phyloP scores from a whole-genome alignment of 2,113 vertebrate species.

The Lasiurus cinereus region DNA sequence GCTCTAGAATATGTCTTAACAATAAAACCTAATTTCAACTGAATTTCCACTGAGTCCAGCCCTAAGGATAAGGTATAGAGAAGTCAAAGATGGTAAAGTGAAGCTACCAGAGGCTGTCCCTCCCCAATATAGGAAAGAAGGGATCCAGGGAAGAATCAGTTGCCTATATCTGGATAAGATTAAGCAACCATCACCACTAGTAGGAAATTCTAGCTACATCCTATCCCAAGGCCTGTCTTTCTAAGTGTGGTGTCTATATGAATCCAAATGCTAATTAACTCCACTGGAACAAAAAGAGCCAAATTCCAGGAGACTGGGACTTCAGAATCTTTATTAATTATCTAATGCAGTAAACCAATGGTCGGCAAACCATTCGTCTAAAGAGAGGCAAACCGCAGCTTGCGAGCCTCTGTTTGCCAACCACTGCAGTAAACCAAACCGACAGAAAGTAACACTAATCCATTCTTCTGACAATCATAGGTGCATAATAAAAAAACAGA shows the following conservation, averaged over 20 bases:
- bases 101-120: not conserved
- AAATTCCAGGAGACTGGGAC: not conserved
- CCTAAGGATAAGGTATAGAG: not conserved
- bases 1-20: not conserved
- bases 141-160: not conserved
- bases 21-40: not conserved
- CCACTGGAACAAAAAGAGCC: not conserved
- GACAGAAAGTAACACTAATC: not conserved
- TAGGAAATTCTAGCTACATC: not conserved
- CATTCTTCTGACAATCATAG: not conserved
- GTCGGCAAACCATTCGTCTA: no score
- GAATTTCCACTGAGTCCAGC: not conserved
- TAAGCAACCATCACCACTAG: fast-evolving
- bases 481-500: not conserved
- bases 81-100: not conserved
- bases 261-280: not conserved
- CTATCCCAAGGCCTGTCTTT: no score
- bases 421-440: not conserved
- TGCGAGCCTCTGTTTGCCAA: no score
- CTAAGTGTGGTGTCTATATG: no score
- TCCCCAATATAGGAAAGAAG: no score
- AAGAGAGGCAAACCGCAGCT: no score
- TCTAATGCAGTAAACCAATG: not conserved
- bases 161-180: fast-evolving
- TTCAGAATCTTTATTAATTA: not conserved